Base-by-base conservation (phyloP, 2,888 invertebrate genomes). In the Trisateles emortualis region DNA sequence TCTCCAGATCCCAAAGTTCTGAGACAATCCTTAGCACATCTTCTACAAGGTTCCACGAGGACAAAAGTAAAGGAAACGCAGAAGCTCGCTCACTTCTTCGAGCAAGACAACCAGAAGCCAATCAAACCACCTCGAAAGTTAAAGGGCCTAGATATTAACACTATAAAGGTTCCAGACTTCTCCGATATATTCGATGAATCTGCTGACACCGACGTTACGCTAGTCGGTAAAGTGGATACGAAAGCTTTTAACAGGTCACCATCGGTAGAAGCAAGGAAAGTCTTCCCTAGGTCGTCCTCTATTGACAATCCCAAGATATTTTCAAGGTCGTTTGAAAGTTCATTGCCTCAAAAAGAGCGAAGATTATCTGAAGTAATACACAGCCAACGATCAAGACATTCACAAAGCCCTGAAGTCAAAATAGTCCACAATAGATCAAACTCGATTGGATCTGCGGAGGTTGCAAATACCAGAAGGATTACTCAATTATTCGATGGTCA, bases 401-500 rank as follows among this genome's bases (percentile, higher is more conserved):
- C 87, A 0, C 76, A 79, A 33, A 87, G 86, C 50, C 85, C 86
- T 0, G 85, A 86, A 33, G 55, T 67, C 0, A 39, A 58, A 19
- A 1, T 54, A 1, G 42, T 59, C 3, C 67, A 78, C 8, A 81
- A 75, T 22, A 78, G 88, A 5, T 87, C 90, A 0, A 83, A 83
- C 56, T 91, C 90, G 0, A 67, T 87, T 16, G 88, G 81, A 2
- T 72, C 83, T 0, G 59, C 78, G 0, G 88, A 88, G 64, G 51
- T 75, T 1, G 67, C 78, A 0, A 86, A 83, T 46, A 88, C 87
- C 0, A 81, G 74, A 46, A 83, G 86, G 1, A 88, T 90, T 36
- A 86, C 86, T 2, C 80, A 88, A 56, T 61, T 88, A 13, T 90
- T 90, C 41, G 90, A 91, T 61, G 79, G 77, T 0, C 77, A 81